These are phyloP conservation scores for Dermolepida albohirtum DNA, from an alignment of 2,888 invertebrate genomes.

Conservation along the genomic window DNA sequence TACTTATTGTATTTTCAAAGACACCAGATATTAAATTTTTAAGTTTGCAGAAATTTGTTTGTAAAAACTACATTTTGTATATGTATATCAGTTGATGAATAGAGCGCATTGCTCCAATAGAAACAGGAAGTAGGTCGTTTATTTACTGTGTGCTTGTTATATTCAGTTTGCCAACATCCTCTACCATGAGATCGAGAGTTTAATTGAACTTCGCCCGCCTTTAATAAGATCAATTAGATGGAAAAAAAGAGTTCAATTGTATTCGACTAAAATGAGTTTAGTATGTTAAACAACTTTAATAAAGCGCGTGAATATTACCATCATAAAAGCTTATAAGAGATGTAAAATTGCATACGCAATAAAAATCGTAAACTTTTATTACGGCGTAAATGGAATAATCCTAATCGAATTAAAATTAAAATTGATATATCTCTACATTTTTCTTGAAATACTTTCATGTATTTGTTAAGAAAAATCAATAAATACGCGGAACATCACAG, in stretches of 20 bases:
- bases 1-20: too few species aligned
- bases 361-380: too few species aligned
- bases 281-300: not conserved
- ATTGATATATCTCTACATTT: too few species aligned
- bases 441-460: too few species aligned
- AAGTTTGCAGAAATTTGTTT: not conserved
- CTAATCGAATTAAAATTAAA: too few species aligned
- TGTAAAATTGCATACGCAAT: too few species aligned
- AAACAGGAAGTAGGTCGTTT: constrained; percentile 42
- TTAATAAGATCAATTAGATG: constrained; percentile 38
- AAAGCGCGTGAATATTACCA: not conserved
- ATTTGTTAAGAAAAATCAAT: too few species aligned
- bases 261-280: constrained; percentile 11
- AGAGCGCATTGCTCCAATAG: constrained; percentile 11
- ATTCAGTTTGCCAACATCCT: constrained; percentile 40
- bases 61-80: not conserved
- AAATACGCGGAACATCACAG: too few species aligned
- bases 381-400: too few species aligned
- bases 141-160: constrained; percentile 36
- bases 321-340: not conserved
- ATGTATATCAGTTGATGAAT: constrained; percentile 28
- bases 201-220: constrained; percentile 37
- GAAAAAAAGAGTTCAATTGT: constrained; percentile 26
- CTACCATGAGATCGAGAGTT: constrained; percentile 40
- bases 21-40: too few species aligned